Base-by-base conservation (phyloP, 2,797 vertebrate species). In the Tympanoctomys barrerae region DNA sequence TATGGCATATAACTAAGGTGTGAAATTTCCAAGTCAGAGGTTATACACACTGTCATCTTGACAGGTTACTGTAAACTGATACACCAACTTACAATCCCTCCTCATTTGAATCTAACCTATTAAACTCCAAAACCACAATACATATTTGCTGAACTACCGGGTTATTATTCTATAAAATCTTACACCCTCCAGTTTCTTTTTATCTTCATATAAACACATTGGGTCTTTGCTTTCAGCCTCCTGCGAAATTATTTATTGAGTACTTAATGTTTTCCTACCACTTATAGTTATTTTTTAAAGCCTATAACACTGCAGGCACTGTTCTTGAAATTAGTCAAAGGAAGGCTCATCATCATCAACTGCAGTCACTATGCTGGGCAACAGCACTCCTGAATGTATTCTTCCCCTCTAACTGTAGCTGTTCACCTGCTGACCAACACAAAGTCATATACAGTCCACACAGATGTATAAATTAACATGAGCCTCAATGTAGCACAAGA, bases 171-270 rank as follows among this genome's bases (percentile, higher is more conserved):
- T 18, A 0, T 28, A 80, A 75, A 90, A 28, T 14, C 66, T 82
- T 26, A 36, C 31, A 19, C n/a, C n/a, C 49, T 10, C 57, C 7
- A 46, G 66, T 89, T 85, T 39, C 90, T 82, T 59, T 62, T 78
- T 77, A 11, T 87, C 71, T 93, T 71, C 57, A 42, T 93, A 75
- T 7, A 90, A 71, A 91, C 16, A 85, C 62, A 31, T 42, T 46
- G 57, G 52, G 61, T 6, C 57, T 93, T 88, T 83, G 49, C 86
- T 87, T 78, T 96, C 33, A 24, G 59, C 79, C 84, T 91, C 78
- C 42, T 10, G 16, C 94, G 91, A 89, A 97, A 91, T 31, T 89
- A 82, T 70, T 94, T 78, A 52, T 87, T 68, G 86, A 82, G 79
- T 88, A 86, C 75, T 77, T 86, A 46, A 89, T 52, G 36, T 90